These are phyloP conservation scores for Volucella bombylans DNA, from an alignment of 2,888 invertebrate genomes.

Conservation along the genomic window DNA sequence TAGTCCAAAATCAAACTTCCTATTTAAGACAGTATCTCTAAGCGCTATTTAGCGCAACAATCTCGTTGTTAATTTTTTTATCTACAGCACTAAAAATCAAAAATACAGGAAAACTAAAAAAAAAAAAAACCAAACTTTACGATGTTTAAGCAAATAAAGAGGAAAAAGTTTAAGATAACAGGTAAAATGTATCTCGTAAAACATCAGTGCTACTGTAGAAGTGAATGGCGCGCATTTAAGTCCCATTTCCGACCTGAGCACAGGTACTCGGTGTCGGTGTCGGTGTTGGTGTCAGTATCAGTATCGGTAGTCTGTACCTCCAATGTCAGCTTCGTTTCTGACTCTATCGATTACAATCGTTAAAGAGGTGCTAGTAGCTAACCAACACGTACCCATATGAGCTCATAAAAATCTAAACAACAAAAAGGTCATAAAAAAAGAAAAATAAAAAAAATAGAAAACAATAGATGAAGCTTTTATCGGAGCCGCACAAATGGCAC, in stretches of 20 bases:
- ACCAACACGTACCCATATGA: constrained; percentile 18
- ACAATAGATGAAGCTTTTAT: constrained; percentile 42
- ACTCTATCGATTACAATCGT: constrained; percentile 42
- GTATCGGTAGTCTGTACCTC: neutral
- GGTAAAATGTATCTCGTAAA: neutral
- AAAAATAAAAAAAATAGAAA: neutral
- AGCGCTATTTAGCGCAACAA: constrained; percentile 1
- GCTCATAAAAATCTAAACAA: constrained; percentile 22
- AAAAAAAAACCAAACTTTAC: constrained; percentile 6
- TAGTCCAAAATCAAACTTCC: no score
- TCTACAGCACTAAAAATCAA: no score
- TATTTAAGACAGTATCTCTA: neutral
- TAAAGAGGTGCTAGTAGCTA: constrained; percentile 29
- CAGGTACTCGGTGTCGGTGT: no score
- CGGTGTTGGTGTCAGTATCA: no score
- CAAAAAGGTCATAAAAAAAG: no score
- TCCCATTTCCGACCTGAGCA: constrained; percentile 4
- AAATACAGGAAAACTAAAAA: constrained; percentile 12
- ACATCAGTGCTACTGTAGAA: constrained; percentile 6
- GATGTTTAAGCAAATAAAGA: constrained; percentile 37
- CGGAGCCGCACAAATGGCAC: constrained; percentile 61
- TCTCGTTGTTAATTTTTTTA: neutral
- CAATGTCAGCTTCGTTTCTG: neutral
- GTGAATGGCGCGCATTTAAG: constrained; percentile 2
- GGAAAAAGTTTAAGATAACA: constrained; percentile 1